Evolutionary conservation across 2,888 invertebrate species (phyloP), one percentile per base, ranked within the genome.

Genomic region (Clanis bilineata): DNA sequence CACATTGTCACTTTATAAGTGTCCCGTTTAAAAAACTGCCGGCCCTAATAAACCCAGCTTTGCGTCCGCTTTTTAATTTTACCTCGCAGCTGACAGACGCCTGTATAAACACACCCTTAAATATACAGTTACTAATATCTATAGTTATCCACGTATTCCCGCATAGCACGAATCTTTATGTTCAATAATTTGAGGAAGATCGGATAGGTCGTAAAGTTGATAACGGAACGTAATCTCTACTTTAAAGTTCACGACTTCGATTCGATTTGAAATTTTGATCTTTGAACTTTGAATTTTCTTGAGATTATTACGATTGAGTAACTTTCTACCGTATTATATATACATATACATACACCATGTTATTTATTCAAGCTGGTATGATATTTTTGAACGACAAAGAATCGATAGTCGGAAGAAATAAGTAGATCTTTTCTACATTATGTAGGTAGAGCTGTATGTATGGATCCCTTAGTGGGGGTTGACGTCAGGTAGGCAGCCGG

Each of bases 61-160:
- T 66, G 66, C 77, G 80, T 80, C 77, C 83, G 83, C 80, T 86
- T 89, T 89, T 89, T 88, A 88, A 89, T 86, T 88, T 86, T 83
- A 85, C 83, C 78, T 80, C 76, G 79, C 88, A 86, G 86, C 89
- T 87, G 87, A 87, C 83, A 83, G 79, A 76, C 74, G 85, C 82
- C 83, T 87, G 86, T 84, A 79, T 83, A 86, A 85, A 87, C 85
- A 86, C 74, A 79, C 85, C 84, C 83, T 86, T 83, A 83, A 73
- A 72, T 65, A 71, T 67, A 70, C 64, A 67, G 64, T 65, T 64
- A 65, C 61, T 62, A 57, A 61, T 58, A 57, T 58, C 39, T 47
- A 58, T 47, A 41, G 41, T 41, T 41, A 41, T 41, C 36, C 45
- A 45, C 23, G 47, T 47, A 58, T 51, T 39, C 51, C 18, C 39